Conservation (phyloP, 2,797 vertebrate genomes). For the Clarias pachynema region DNA sequence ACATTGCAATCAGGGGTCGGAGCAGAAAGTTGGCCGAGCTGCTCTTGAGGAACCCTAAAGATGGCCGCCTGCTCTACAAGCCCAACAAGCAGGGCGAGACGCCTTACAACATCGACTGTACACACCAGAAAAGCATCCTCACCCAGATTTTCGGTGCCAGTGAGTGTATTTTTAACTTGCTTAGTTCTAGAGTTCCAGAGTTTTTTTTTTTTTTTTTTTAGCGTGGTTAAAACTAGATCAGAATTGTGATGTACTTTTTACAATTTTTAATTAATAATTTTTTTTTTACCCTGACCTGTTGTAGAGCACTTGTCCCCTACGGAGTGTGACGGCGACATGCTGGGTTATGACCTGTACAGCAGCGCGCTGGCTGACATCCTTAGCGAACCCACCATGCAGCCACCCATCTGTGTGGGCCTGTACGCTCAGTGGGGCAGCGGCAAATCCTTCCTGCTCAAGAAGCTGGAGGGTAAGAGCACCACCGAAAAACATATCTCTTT, state of each 20-base stretch:
- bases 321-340: conserved; percentile 95
- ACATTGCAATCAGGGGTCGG: conserved; percentile 94
- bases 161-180: conserved; percentile 56
- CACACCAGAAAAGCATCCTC: conserved; percentile 98
- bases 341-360: conserved; percentile 97
- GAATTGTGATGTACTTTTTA: not conserved
- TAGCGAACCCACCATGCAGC: conserved; percentile 98
- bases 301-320: conserved; percentile 94
- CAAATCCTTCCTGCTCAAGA: conserved; percentile 97
- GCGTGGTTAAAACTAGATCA: not conserved
- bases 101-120: conserved; percentile 98
- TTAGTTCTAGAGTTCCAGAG: not conserved
- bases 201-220: not conserved
- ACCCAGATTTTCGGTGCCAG: conserved; percentile 96
- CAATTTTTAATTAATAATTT: too few species aligned
- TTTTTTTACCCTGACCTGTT: not conserved
- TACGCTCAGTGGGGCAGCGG: conserved; percentile 99
- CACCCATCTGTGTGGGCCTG: conserved; percentile 95
- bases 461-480: conserved; percentile 90
- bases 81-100: conserved; percentile 98
- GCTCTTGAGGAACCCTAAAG: conserved; percentile 94
- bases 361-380: conserved; percentile 96
- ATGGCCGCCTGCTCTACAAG: conserved; percentile 92
- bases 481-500: too few species aligned
- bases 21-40: conserved; percentile 94